Percentiles rank a stretch among this genome's conserved stretches.
Evolutionary conservation across 2,888 invertebrate genomes (phyloP).

Genomic region (Lasius fuliginosus): DNA sequence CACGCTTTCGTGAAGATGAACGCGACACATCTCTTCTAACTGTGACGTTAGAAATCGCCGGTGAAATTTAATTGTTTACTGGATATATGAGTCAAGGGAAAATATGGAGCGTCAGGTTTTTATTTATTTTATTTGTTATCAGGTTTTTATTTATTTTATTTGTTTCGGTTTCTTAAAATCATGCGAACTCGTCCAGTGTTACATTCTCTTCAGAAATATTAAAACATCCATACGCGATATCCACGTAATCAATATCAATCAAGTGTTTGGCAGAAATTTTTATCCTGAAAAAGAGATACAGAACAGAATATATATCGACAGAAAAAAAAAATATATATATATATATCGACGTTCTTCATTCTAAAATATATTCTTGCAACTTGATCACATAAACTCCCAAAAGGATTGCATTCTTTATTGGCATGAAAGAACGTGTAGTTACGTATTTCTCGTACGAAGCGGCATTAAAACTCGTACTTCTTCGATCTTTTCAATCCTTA

Average conservation of each 20-base stretch:
- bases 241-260: background rate
- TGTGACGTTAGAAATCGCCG: conserved; percentile 59
- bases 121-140: too few species aligned
- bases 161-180: background rate
- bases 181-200: background rate
- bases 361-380: conserved; percentile 7
- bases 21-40: conserved; percentile 15
- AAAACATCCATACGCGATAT: background rate
- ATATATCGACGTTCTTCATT: background rate
- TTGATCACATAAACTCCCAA: background rate
- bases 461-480: background rate
- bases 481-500: conserved; percentile 35
- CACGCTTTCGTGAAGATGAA: conserved; percentile 69
- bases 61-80: conserved; percentile 68
- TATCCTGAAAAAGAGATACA: background rate
- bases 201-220: background rate
- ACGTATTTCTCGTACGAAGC: background rate
- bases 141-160: too few species aligned
- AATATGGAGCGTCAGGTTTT: background rate
- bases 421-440: background rate
- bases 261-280: background rate
- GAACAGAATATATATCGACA: background rate
- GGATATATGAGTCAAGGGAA: conserved; percentile 32
- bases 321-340: too few species aligned
- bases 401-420: background rate